A percentile compares a stretch with the other conserved stretches of the same genome.
These are phyloP conservation scores for Pogona vitticeps DNA, from an alignment of 2,113 vertebrate species.

Conservation along the genomic window DNA sequence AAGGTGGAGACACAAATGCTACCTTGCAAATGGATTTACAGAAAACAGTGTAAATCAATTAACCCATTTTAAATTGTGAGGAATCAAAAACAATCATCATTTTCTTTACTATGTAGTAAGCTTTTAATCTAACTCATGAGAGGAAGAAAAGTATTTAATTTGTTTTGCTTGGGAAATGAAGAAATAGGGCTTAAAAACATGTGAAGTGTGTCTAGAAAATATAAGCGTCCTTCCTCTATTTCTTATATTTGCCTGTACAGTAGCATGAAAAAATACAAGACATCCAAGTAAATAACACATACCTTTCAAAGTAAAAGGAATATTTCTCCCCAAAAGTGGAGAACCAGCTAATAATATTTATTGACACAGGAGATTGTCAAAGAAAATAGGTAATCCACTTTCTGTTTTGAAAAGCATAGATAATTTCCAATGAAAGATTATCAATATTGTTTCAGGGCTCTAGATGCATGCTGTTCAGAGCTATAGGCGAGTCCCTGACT, in stretches of 20 bases:
- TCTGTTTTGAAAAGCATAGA: slow-evolving; percentile 27
- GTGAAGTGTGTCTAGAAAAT: slow-evolving; percentile 26
- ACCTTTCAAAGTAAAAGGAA: background rate
- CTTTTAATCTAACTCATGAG: slow-evolving; percentile 26
- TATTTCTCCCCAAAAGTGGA: slow-evolving; percentile 2
- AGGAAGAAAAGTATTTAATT: slow-evolving; percentile 32
- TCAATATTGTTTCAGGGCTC: too few species aligned
- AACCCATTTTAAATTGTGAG: slow-evolving; percentile 52
- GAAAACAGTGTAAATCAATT: background rate
- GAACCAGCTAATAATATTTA: background rate
- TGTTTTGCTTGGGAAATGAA: slow-evolving; percentile 24
- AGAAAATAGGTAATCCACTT: background rate
- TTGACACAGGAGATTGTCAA: slow-evolving; percentile 11
- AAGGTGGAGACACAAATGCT: slow-evolving; percentile 38
- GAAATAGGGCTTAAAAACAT: background rate
- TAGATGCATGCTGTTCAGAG: too few species aligned
- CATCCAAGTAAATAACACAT: slow-evolving; percentile 17
- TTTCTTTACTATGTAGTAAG: slow-evolving; percentile 37
- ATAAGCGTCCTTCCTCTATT: background rate
- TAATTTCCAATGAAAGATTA: too few species aligned
- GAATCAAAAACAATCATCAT: slow-evolving; percentile 28
- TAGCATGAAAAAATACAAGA: slow-evolving; percentile 15
- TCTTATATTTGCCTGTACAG: background rate
- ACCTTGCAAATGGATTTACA: slow-evolving; percentile 40
- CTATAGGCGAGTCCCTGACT: too few species aligned